A percentile compares a stretch with the other conserved stretches of the same genome.
Evolutionary conservation across 2,797 vertebrate genomes (phyloP).

Genomic region (Zalophus californianus): DNA sequence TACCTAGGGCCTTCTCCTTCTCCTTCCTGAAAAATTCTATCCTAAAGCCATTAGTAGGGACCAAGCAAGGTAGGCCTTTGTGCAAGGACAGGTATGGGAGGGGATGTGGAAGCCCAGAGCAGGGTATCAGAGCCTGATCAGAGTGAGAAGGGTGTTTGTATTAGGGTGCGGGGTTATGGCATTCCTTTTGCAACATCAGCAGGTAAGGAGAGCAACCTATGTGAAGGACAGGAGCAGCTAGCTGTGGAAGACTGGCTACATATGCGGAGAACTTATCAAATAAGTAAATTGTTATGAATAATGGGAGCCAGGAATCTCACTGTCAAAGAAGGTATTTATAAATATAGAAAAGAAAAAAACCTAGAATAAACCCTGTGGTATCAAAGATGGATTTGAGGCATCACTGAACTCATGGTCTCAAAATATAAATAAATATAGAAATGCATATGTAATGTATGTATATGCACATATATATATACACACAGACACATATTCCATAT

Average conservation of each 20-base stretch:
- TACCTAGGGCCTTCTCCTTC: neutral
- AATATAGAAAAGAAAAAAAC: neutral
- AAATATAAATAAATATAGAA: neutral
- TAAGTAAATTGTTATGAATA: neutral
- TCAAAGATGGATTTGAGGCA: neutral
- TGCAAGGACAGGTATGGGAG: neutral
- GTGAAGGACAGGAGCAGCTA: neutral
- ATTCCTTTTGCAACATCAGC: too few relatives aligned
- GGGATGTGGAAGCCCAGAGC: neutral
- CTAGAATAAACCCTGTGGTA: neutral
- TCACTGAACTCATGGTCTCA: neutral
- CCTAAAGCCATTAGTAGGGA: neutral
- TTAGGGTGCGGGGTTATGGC: neutral
- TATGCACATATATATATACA: neutral
- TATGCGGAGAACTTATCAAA: neutral
- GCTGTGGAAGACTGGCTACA: neutral
- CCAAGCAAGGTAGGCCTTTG: neutral
- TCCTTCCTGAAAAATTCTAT: slow-evolving; percentile 10
- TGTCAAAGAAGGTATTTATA: neutral
- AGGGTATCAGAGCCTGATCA: neutral
- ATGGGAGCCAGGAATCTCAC: slow-evolving; percentile 1
- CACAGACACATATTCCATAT: neutral
- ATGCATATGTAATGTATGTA: neutral
- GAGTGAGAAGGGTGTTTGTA: neutral
- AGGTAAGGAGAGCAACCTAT: neutral